Percentiles rank a stretch among this genome's conserved stretches.
Conservation (phyloP, 1,140 invertebrate genomes). For the Zaprionus lachaisei region DNA sequence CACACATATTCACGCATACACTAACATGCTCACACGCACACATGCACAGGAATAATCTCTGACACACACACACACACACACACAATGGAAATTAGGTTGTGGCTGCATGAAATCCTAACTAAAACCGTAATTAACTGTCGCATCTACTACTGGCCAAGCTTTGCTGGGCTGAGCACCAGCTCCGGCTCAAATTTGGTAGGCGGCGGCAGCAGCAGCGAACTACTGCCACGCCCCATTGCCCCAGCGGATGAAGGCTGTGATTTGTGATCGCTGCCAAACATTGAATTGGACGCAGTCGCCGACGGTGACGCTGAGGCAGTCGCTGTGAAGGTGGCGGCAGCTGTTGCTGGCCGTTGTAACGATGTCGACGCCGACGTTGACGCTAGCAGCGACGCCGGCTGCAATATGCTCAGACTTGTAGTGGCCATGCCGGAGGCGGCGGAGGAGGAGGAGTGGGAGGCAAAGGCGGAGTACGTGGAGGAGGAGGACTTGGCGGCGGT, state of each 20-base stretch:
- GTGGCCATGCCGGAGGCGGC: constrained; percentile 32
- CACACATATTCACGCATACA: constrained; percentile 16
- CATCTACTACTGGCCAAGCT: constrained; percentile 81
- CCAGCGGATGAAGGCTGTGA: constrained; percentile 73
- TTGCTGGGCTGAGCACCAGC: constrained; percentile 83
- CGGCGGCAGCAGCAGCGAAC: constrained; percentile 31
- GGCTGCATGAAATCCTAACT: constrained; percentile 64
- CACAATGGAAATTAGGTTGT: constrained; percentile 48
- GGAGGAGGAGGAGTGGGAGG: background rate
- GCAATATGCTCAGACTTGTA: constrained; percentile 74
- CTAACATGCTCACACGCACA: constrained; percentile 9
- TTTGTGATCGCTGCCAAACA: constrained; percentile 55
- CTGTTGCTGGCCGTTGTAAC: constrained; percentile 29
- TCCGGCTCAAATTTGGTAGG: constrained; percentile 78
- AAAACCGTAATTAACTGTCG: constrained; percentile 63
- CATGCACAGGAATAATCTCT: background rate
- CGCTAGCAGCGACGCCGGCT: constrained; percentile 26
- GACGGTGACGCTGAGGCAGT: constrained; percentile 36
- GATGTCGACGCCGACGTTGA: background rate
- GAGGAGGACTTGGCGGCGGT: background rate
- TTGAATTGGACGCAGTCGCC: constrained; percentile 43
- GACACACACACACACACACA: background rate
- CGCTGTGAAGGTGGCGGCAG: constrained; percentile 12
- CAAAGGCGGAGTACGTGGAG: background rate
- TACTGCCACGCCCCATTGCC: constrained; percentile 56